Evolutionary conservation across 2,797 vertebrate species (phyloP).

Genomic region (Lemur catta): DNA sequence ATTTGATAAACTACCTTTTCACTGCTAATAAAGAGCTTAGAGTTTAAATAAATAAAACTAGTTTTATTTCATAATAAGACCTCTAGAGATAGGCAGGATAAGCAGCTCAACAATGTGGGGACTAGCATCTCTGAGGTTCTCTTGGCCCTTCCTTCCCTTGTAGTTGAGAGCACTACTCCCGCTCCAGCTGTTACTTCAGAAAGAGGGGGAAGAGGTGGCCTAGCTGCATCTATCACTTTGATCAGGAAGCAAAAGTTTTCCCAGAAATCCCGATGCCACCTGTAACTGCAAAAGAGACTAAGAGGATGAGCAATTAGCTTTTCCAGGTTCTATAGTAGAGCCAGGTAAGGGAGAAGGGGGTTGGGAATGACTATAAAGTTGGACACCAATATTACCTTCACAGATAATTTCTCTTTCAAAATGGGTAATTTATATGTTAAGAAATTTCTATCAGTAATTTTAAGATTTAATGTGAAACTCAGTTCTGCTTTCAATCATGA

Average conservation of each 20-base stretch:
- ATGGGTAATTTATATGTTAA: background rate
- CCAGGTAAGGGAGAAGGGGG: background rate
- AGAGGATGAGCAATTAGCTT: background rate
- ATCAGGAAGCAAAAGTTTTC: background rate
- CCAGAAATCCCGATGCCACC: background rate
- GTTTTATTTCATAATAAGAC: constrained; percentile 20
- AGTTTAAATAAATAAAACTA: background rate
- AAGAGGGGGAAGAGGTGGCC: background rate
- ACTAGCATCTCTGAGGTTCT: background rate
- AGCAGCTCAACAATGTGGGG: background rate
- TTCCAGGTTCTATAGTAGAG: background rate
- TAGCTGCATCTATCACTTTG: background rate
- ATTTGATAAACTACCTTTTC: background rate
- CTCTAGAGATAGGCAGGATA: background rate
- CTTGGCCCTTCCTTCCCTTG: background rate
- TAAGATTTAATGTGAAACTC: constrained; percentile 27
- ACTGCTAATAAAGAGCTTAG: background rate
- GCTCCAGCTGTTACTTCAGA: background rate
- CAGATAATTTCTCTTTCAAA: constrained; percentile 20
- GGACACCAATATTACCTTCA: background rate
- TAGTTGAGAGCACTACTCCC: background rate
- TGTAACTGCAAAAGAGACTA: background rate
- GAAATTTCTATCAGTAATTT: background rate
- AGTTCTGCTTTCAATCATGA: background rate
- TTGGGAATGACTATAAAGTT: background rate